A percentile compares a stretch with the other conserved stretches of the same genome.
phyloP scores from a whole-genome alignment of 2,797 vertebrate species.

The Paguma larvata region DNA sequence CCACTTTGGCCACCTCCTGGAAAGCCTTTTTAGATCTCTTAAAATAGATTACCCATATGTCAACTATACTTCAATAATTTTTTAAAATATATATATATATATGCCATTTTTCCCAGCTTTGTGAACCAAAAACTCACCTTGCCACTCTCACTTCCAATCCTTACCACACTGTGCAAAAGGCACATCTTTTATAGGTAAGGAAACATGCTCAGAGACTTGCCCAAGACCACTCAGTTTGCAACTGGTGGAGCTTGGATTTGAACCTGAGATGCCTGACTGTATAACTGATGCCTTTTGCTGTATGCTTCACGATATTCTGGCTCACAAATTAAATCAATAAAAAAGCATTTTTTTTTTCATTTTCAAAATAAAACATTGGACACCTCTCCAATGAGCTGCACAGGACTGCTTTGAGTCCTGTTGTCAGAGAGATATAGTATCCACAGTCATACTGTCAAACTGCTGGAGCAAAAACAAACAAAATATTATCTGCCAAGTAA shows the following conservation, averaged over 20 bases:
- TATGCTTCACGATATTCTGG: background rate
- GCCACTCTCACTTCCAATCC: background rate
- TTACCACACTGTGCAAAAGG: background rate
- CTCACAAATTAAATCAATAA: slow-evolving; percentile 58
- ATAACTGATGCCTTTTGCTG: background rate
- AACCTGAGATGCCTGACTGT: slow-evolving; percentile 25
- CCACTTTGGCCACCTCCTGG: background rate
- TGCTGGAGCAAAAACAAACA: slow-evolving; percentile 78
- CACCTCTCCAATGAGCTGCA: slow-evolving; percentile 7
- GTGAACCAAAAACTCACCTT: background rate
- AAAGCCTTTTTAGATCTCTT: background rate
- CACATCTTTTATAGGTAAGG: background rate
- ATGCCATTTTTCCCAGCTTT: background rate
- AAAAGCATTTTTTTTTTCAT: slow-evolving; percentile 19
- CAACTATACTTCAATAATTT: background rate
- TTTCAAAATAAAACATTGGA: slow-evolving; percentile 67
- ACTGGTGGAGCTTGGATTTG: background rate
- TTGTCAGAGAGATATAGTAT: slow-evolving; percentile 69
- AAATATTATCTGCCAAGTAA: slow-evolving; percentile 79
- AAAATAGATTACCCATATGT: background rate
- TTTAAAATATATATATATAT: too few relatives aligned
- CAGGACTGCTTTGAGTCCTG: slow-evolving; percentile 55
- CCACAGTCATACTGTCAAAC: slow-evolving; percentile 75
- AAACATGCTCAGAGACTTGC: background rate
- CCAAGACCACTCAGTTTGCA: background rate